Base-by-base conservation (phyloP, 2,888 invertebrate genomes). In the Pachliopta kotzebuea region DNA sequence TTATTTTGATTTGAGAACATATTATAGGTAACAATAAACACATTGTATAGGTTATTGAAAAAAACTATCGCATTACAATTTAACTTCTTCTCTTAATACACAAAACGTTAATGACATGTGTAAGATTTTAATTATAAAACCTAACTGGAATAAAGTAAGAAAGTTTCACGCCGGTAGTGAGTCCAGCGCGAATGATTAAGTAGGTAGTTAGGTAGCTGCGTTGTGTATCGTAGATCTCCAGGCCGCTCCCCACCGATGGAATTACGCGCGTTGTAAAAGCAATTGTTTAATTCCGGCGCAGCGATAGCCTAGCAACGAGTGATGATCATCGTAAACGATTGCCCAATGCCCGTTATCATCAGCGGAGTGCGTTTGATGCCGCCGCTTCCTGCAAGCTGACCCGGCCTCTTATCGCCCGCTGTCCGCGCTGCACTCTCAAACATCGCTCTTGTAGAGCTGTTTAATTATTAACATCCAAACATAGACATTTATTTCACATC, bases 341-440 rank as follows among this genome's bases (percentile, higher is more conserved):
- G 79, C 83, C 78, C 82, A 85, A 84, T 77, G 69, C 68, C 17
- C 74, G 79, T 81, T 86, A 87, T 87, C 85, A 75, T 74, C 72
- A 71, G 75, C 45, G 31, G 42, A 71, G 71, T 70, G 68, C 80
- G 84, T 87, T 86, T 86, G 83, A 81, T 76, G 80, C 77, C 79
- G 81, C 81, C 78, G 81, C 87, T 90, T 90, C 90, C 90, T 89
- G 87, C 81, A 79, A 77, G 82, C 77, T 89, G 90, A 90, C 88
- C 90, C 76, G 74, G 61, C 29, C 26, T 50, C 68, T 75, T 76
- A 76, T 76, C 75, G 64, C 52, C 45, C 58, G 66, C 60, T 62
- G 68, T 60, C 70, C 61, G 49, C 68, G 56, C 42, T 68, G 63
- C 63, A 53, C 49, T 53, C 24, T 20, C 50, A 50, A 26, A 49